Percentiles rank a stretch among this genome's conserved stretches.
Evolutionary conservation across 2,888 invertebrate genomes (phyloP).

Genomic region (Girardia tigrina): DNA sequence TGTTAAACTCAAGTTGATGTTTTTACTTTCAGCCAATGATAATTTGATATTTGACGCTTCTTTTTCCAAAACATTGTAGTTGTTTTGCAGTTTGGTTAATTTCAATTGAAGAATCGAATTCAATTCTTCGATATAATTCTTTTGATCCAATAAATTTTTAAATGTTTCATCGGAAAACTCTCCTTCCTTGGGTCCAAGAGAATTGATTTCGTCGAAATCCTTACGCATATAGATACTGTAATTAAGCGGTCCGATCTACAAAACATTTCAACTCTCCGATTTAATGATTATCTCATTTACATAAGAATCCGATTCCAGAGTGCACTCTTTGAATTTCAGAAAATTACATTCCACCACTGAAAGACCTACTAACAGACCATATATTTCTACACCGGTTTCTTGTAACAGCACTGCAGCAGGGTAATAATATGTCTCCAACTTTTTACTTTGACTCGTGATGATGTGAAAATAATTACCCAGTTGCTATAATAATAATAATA

Average conservation of each 20-base stretch:
- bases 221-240: not conserved
- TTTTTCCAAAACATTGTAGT: not conserved
- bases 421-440: not conserved
- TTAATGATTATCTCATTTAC: not conserved
- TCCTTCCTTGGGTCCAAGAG: not conserved
- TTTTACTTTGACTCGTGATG: not conserved
- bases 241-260: not conserved
- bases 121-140: not conserved
- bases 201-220: not conserved
- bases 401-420: not conserved
- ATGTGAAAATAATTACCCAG: constrained; percentile 11
- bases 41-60: not conserved
- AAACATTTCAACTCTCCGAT: not conserved
- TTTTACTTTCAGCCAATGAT: not conserved
- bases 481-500: not conserved
- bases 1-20: not conserved
- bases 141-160: not conserved
- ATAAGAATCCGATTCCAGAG: not conserved
- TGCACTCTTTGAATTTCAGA: not conserved
- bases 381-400: not conserved
- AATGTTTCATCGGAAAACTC: not conserved
- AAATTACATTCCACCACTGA: constrained; percentile 12
- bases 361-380: constrained; percentile 8
- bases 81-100: not conserved
- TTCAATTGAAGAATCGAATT: constrained; percentile 11